A percentile compares a stretch with the other conserved stretches of the same genome.
These are phyloP conservation scores for Coracias cyanogaster DNA, from an alignment of 2,797 vertebrate genomes.

Conservation along the genomic window DNA sequence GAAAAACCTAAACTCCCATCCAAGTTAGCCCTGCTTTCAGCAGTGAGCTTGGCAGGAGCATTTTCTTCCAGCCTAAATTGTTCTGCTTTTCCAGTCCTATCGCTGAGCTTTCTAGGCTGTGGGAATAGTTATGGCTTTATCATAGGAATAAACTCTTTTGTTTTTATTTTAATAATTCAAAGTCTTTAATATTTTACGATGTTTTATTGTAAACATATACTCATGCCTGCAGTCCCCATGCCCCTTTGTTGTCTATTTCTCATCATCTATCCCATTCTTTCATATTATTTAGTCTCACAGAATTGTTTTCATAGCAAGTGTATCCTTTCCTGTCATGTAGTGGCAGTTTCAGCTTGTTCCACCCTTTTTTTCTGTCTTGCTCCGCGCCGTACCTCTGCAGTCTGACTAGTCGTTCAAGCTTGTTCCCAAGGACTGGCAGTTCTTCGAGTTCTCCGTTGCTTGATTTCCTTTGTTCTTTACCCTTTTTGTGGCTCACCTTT, in stretches of 20 bases:
- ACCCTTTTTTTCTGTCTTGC: background rate
- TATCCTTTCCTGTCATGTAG: background rate
- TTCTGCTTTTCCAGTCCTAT: background rate
- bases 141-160: background rate
- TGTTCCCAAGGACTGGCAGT: background rate
- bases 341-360: background rate
- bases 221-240: background rate
- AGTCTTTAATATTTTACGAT: slow-evolving; percentile 49
- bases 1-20: background rate
- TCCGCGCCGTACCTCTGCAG: background rate
- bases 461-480: background rate
- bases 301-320: background rate
- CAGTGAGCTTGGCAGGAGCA: background rate
- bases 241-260: background rate
- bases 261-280: background rate
- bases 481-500: background rate
- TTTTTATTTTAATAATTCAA: slow-evolving; percentile 56
- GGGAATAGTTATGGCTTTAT: background rate
- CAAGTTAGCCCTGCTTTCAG: background rate
- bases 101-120: background rate
- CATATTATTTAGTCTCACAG: background rate
- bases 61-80: background rate
- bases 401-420: background rate
- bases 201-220: background rate
- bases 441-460: background rate